Conservation (phyloP, 2,797 vertebrate species). For the Hemibagrus guttatus region DNA sequence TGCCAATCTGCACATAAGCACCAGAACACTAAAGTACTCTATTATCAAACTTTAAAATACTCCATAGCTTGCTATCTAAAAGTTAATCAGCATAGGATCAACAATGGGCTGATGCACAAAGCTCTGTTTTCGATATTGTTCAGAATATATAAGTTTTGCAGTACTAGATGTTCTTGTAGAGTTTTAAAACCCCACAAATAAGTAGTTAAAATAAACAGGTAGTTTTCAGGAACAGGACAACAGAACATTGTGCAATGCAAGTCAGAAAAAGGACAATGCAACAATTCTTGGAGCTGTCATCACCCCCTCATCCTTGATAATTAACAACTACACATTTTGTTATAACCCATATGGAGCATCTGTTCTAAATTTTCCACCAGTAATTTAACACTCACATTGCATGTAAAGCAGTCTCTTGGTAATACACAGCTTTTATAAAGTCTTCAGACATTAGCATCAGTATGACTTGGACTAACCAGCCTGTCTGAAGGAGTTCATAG, state of each 20-base stretch:
- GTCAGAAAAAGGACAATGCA: not conserved
- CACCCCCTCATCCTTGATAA: conserved; percentile 30
- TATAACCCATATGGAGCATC: conserved; percentile 14
- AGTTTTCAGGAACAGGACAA: not conserved
- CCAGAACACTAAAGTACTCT: not conserved
- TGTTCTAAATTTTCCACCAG: conserved; percentile 19
- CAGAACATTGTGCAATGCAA: not conserved
- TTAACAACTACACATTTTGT: conserved; percentile 19
- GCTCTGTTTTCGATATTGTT: not conserved
- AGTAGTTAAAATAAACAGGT: not conserved
- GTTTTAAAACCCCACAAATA: not conserved
- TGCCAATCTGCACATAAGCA: not conserved
- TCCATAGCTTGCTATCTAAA: not conserved
- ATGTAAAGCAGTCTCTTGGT: not conserved
- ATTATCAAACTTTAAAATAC: not conserved
- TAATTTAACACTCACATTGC: conserved; percentile 26
- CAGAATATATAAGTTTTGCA: not conserved
- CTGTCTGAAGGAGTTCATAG: not conserved
- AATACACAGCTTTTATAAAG: not conserved
- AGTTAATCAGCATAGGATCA: not conserved
- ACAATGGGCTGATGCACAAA: not conserved
- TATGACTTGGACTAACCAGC: not conserved
- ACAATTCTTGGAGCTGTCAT: not conserved
- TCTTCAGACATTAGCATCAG: not conserved
- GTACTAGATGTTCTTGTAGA: not conserved